Percentiles rank a stretch among this genome's conserved stretches.
Evolutionary conservation across 2,888 invertebrate genomes (phyloP).

Genomic region (Meghimatium bilineatum): DNA sequence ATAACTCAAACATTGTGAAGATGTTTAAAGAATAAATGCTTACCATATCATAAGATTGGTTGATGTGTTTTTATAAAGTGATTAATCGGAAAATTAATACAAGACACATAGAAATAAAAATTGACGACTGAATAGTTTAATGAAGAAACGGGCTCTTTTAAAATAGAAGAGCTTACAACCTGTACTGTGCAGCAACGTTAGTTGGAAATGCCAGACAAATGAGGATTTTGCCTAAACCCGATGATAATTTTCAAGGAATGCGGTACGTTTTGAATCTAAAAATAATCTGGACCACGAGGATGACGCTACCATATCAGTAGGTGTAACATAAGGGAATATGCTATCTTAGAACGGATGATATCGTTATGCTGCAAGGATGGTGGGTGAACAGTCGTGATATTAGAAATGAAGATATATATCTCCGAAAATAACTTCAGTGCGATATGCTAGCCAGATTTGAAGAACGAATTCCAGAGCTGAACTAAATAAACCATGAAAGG

Average conservation of each 20-base stretch:
- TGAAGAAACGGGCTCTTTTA: neutral
- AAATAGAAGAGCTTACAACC: neutral
- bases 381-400: too few relatives aligned
- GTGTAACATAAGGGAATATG: neutral
- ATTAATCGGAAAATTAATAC: neutral
- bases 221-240: neutral
- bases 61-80: too few relatives aligned
- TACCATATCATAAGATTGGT: too few relatives aligned
- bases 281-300: neutral
- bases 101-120: neutral
- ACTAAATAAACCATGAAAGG: neutral
- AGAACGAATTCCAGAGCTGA: neutral
- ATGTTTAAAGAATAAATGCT: too few relatives aligned
- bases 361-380: too few relatives aligned
- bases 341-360: neutral
- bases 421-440: neutral
- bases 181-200: neutral
- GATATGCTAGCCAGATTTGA: neutral
- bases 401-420: neutral
- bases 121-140: neutral
- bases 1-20: neutral
- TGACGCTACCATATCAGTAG: too few relatives aligned
- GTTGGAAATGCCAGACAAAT: neutral
- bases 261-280: constrained; percentile 1
- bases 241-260: neutral